Evolutionary conservation across 2,113 vertebrate species (phyloP).

Genomic region (Phyllopteryx taeniolatus): DNA sequence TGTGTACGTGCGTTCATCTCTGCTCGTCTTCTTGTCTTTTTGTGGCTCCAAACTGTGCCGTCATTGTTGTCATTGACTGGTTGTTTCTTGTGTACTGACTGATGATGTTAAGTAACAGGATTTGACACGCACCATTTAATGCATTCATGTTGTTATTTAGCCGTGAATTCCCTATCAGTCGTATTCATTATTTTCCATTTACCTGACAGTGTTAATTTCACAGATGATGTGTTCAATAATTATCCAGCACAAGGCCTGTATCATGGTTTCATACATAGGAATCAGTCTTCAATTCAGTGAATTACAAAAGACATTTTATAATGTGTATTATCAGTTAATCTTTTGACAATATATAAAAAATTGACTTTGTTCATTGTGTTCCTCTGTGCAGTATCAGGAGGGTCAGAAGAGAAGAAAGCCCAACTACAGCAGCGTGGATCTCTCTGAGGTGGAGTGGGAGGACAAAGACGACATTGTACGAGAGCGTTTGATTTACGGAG

Average conservation of each 20-base stretch:
- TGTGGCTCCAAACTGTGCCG: constrained; percentile 65
- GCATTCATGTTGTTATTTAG: constrained; percentile 34
- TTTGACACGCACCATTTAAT: constrained; percentile 47
- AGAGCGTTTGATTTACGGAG: constrained; percentile 27
- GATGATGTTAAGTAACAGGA: constrained; percentile 31
- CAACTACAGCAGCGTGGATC: constrained; percentile 95
- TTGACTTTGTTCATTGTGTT: constrained; percentile 43
- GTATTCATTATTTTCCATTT: constrained; percentile 52
- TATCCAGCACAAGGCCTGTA: constrained; percentile 29
- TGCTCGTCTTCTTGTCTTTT: constrained; percentile 55
- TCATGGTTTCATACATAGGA: constrained; percentile 28
- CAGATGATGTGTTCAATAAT: constrained; percentile 56
- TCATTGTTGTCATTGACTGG: constrained; percentile 61
- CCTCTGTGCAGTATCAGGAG: constrained; percentile 85
- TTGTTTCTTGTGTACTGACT: constrained; percentile 41
- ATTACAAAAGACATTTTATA: constrained; percentile 23
- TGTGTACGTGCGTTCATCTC: constrained; percentile 41
- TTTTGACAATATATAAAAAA: constrained; percentile 2
- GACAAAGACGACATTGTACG: constrained; percentile 92
- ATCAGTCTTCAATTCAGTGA: constrained; percentile 19
- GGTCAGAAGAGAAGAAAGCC: constrained; percentile 92
- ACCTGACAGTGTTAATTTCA: constrained; percentile 66
- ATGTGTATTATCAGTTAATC: not conserved
- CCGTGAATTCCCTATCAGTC: constrained; percentile 49
- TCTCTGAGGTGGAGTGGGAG: constrained; percentile 98